Conservation (phyloP, 2,888 invertebrate genomes). For the Selenia dentaria region DNA sequence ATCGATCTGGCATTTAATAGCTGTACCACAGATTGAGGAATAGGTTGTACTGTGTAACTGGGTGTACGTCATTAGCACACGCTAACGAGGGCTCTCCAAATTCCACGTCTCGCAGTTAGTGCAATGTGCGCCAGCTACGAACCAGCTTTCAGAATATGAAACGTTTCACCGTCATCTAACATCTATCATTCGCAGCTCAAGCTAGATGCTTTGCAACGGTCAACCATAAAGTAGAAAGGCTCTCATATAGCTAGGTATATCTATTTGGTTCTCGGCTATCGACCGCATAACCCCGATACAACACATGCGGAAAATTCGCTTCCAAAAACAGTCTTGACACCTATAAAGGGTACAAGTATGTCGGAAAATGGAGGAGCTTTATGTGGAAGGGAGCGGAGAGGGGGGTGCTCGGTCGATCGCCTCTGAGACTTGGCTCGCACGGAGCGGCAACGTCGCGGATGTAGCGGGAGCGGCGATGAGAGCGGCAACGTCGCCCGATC, state of each 20-base stretch:
- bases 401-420: slow-evolving; percentile 74
- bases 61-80: slow-evolving; percentile 25
- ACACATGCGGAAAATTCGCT: slow-evolving; percentile 38
- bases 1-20: slow-evolving; percentile 14
- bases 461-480: slow-evolving; percentile 41
- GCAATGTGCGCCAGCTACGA: neutral
- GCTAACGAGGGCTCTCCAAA: slow-evolving; percentile 23
- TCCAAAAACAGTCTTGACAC: slow-evolving; percentile 38
- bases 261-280: slow-evolving; percentile 34
- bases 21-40: neutral
- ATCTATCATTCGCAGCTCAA: slow-evolving; percentile 13
- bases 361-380: slow-evolving; percentile 61
- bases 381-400: slow-evolving; percentile 47
- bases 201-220: slow-evolving; percentile 1
- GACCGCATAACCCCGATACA: slow-evolving; percentile 51
- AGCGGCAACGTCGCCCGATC: slow-evolving; percentile 67
- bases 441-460: slow-evolving; percentile 61
- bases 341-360: slow-evolving; percentile 38
- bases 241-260: slow-evolving; percentile 9
- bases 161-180: neutral
- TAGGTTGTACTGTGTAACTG: neutral
- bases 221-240: slow-evolving; percentile 31
- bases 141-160: neutral
- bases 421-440: slow-evolving; percentile 49
- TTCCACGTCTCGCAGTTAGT: slow-evolving; percentile 1